Conservation (phyloP, 1,140 invertebrate genomes). For the Ostrea edulis region DNA sequence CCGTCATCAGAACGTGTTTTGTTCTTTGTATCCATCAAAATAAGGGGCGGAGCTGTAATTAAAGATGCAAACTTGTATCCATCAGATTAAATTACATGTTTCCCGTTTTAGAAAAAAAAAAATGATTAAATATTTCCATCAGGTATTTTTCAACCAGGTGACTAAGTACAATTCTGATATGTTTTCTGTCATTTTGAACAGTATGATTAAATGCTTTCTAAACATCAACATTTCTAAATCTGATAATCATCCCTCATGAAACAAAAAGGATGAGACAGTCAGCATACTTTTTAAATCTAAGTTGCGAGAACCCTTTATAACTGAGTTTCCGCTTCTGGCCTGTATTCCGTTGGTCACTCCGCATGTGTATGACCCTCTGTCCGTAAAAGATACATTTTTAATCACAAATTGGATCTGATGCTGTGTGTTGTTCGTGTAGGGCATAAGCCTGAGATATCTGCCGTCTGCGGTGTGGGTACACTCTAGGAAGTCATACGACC, state of each 20-base stretch:
- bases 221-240: too few species aligned
- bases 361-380: neutral
- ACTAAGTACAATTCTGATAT: too few species aligned
- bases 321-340: neutral
- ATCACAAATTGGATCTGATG: neutral
- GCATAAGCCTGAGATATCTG: neutral
- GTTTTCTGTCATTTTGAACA: too few species aligned
- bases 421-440: neutral
- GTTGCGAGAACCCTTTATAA: neutral
- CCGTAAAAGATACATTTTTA: neutral
- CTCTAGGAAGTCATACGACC: neutral
- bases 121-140: too few species aligned
- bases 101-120: too few species aligned
- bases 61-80: neutral
- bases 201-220: too few species aligned
- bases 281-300: constrained; percentile 13
- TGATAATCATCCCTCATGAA: too few species aligned
- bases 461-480: neutral
- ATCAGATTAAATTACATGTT: too few species aligned
- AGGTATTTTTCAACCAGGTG: too few species aligned
- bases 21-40: neutral
- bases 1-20: neutral
- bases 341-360: neutral
- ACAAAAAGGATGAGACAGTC: neutral
- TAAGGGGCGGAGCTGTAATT: neutral